Conservation (phyloP, 2,888 invertebrate species). For the Metalampra italica region DNA sequence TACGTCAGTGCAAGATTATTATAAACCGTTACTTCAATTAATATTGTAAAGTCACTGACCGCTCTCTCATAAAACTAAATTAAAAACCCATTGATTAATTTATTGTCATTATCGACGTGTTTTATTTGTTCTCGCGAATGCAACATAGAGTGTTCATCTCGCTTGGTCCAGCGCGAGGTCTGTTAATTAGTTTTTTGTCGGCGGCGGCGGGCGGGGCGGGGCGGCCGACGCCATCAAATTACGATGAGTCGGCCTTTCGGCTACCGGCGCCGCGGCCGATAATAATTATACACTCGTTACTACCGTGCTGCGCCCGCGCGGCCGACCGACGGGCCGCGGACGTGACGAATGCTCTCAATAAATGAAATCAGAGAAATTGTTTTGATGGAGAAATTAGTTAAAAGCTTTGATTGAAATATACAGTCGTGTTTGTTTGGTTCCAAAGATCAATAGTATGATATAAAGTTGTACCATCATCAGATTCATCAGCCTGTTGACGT, state of each 20-base stretch:
- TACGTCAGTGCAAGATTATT: background rate
- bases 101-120: slow-evolving; percentile 1
- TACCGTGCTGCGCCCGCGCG: slow-evolving; percentile 65
- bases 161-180: slow-evolving; percentile 45
- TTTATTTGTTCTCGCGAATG: slow-evolving; percentile 55
- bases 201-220: slow-evolving; percentile 60
- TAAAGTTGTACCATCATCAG: no score
- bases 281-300: slow-evolving; percentile 79
- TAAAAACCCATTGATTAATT: slow-evolving; percentile 1
- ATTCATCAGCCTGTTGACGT: no score
- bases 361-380: slow-evolving; percentile 52
- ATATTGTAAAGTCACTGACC: background rate
- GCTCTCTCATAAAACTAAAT: background rate
- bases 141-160: slow-evolving; percentile 32
- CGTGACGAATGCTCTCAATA: slow-evolving; percentile 51
- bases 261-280: slow-evolving; percentile 63
- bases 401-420: slow-evolving; percentile 11
- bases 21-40: background rate
- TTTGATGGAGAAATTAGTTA: slow-evolving; percentile 43
- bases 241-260: slow-evolving; percentile 77
- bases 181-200: slow-evolving; percentile 77
- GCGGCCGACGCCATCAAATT: slow-evolving; percentile 76
- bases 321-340: slow-evolving; percentile 21
- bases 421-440: background rate
- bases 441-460: no score